These are phyloP conservation scores for Blera fallax DNA, from an alignment of 2,888 invertebrate genomes.

Conservation along the genomic window DNA sequence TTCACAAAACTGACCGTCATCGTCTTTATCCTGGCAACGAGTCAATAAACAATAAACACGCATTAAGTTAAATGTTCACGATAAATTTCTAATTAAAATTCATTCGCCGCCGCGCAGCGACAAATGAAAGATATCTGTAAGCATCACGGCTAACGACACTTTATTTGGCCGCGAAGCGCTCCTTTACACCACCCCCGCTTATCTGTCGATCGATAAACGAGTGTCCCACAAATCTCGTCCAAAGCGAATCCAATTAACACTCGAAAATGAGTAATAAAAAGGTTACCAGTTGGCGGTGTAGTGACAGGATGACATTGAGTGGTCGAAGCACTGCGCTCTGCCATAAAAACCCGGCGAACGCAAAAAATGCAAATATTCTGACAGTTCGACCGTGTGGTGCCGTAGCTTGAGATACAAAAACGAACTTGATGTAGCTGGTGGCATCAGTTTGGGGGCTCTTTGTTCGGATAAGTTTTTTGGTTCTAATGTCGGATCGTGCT, in stretches of 20 bases:
- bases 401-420: not conserved
- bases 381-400: conserved; percentile 1
- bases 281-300: conserved; percentile 56
- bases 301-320: conserved; percentile 66
- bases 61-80: conserved; percentile 70
- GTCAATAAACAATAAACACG: conserved; percentile 72
- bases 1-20: conserved; percentile 4
- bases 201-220: conserved; percentile 65
- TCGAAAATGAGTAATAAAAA: conserved; percentile 71
- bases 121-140: conserved; percentile 68
- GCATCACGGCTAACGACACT: conserved; percentile 62
- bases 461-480: conserved; percentile 23
- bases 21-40: conserved; percentile 63
- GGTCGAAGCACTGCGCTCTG: conserved; percentile 3
- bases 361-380: conserved; percentile 37
- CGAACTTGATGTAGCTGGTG: not conserved
- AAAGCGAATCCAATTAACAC: conserved; percentile 71
- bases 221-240: conserved; percentile 61
- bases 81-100: conserved; percentile 73
- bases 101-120: conserved; percentile 53
- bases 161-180: conserved; percentile 52
- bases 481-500: not conserved
- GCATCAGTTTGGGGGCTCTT: conserved; percentile 1
- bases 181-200: conserved; percentile 61
- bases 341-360: not conserved